A percentile compares a stretch with the other conserved stretches of the same genome.
These are phyloP conservation scores for Dendrophyllia cribrosa DNA, from an alignment of 64 coral and sea anemone genomes.

Conservation along the genomic window DNA sequence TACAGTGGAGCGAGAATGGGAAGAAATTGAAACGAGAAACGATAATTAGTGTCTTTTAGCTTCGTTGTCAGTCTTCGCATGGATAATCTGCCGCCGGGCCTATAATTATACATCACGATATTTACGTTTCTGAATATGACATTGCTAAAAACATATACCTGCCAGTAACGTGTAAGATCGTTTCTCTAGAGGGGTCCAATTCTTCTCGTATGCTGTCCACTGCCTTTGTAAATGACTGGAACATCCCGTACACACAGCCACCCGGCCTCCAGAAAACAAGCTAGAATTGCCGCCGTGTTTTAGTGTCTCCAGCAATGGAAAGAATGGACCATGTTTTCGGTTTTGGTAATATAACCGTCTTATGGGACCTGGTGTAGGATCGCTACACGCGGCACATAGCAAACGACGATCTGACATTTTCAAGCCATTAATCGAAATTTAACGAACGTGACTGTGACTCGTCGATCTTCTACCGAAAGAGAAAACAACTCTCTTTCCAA, in stretches of 20 bases:
- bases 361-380: conserved; percentile 88
- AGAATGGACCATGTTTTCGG: conserved; percentile 85
- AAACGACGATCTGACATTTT: conserved; percentile 42
- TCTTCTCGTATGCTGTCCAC: conserved; percentile 89
- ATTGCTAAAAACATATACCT: conserved; percentile 53
- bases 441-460: background rate
- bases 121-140: background rate
- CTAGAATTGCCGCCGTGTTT: conserved; percentile 58
- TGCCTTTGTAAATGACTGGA: conserved; percentile 93
- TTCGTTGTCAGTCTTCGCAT: too few species aligned
- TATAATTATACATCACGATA: too few species aligned
- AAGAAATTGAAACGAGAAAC: too few species aligned
- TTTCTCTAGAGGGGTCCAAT: conserved; percentile 81
- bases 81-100: too few species aligned
- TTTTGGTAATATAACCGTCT: conserved; percentile 89
- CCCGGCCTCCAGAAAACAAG: conserved; percentile 82
- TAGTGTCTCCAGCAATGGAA: conserved; percentile 80
- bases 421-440: background rate
- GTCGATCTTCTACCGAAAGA: background rate
- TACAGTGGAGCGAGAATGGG: too few species aligned
- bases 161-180: conserved; percentile 76
- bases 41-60: too few species aligned
- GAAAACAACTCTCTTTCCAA: background rate
- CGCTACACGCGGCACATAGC: conserved; percentile 71
- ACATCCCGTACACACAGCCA: conserved; percentile 88